Evolutionary conservation across 2,113 vertebrate species (phyloP).

Genomic region (Nannobrachium achirus): DNA sequence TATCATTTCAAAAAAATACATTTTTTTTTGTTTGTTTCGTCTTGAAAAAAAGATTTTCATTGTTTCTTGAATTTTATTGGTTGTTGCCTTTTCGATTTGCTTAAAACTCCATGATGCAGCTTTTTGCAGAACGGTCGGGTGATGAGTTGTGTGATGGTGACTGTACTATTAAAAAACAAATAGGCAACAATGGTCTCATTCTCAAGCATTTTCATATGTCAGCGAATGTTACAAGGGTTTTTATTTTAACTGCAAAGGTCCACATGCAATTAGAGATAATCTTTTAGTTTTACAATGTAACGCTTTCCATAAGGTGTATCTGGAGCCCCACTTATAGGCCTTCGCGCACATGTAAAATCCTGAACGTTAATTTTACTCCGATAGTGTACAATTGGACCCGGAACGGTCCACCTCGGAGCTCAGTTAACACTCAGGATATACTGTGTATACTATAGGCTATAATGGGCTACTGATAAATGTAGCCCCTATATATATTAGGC

Average conservation of each 20-base stretch:
- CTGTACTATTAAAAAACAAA: conserved; percentile 86
- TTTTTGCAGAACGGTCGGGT: conserved; percentile 82
- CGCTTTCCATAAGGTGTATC: conserved; percentile 21
- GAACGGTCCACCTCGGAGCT: too few species aligned
- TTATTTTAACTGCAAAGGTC: conserved; percentile 9
- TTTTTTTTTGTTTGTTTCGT: conserved; percentile 83
- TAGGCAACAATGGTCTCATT: conserved; percentile 83
- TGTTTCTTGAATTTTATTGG: conserved; percentile 85
- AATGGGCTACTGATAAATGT: too few species aligned
- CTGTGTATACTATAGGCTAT: conserved; percentile 10
- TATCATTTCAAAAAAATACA: conserved; percentile 84
- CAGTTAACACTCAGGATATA: neutral
- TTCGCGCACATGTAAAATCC: too few species aligned
- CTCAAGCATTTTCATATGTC: conserved; percentile 78
- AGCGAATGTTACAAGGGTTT: conserved; percentile 23
- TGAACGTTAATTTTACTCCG: too few species aligned
- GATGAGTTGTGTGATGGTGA: conserved; percentile 87
- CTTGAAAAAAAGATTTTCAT: conserved; percentile 78
- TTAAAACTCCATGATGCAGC: conserved; percentile 83
- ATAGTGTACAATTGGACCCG: too few species aligned
- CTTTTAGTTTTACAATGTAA: conserved; percentile 26
- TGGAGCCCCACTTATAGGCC: conserved; percentile 19
- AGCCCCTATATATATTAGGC: too few species aligned
- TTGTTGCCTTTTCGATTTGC: conserved; percentile 84
- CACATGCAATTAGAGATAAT: conserved; percentile 23